Base-by-base conservation (phyloP, 2,888 invertebrate species). In the Dinocampus coccinellae region DNA sequence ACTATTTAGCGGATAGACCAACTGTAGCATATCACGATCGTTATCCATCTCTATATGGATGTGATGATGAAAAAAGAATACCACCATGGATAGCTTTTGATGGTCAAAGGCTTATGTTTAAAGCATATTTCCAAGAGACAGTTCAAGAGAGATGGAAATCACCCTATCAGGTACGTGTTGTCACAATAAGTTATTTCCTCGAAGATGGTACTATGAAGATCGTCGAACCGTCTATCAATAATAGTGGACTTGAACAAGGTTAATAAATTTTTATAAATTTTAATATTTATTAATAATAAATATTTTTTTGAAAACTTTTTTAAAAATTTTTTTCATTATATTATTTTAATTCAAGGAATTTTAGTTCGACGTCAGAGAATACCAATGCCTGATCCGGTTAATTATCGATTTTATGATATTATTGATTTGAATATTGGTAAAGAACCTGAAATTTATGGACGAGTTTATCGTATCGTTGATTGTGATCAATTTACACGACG, bases 201-300 rank as follows among this genome's bases (percentile, higher is more conserved):
- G 97, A 97, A 88, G 97, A 98, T 87, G 97, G 96, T 16, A 96
- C 97, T 0, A 93, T 97, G 78, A 95, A 96, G 89, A 93, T 97
- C 2, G 87, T 90, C 67, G 97, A 97, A 84, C 96, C 96, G 0
- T 91, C 91, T 81, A 91, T 93, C 9, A 91, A 92, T 66, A 97
- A 97, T 83, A 95, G 96, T 80, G 97, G 97, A 3, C 90, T 95
- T 78, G 91, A 93, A 39, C 97, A 97, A 91, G 97, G 97, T 92
- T 87, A 76, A 22, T 26, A 3, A 26, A 26, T 26, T 13, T n/a
- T 52, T 55, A 26, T n/a, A n/a, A n/a, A n/a, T n/a, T n/a, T n/a
- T n/a, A n/a, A n/a, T n/a, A n/a, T n/a, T n/a, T n/a, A 69, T 57
- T 55, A 29, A 36, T 65, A 29, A 58, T 61, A n/a, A 26, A 20